These are phyloP conservation scores for Rugalucina vietnamica DNA, from an alignment of 2,888 invertebrate species.

Conservation along the genomic window DNA sequence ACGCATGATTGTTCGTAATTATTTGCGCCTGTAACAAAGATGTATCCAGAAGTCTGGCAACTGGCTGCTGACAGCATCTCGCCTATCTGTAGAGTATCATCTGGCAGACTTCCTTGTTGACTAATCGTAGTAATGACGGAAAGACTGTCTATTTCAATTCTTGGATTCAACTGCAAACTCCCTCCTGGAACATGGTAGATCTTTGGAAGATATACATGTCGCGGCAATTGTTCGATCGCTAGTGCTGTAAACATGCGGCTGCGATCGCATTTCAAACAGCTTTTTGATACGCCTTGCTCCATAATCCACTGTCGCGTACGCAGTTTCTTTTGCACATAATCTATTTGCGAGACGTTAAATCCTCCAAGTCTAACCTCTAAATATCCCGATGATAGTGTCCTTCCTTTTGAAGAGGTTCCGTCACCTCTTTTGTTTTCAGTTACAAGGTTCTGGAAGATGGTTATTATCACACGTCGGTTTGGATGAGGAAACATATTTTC, in stretches of 20 bases:
- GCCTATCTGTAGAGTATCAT: neutral
- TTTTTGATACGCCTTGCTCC: neutral
- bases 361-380: neutral
- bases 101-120: neutral
- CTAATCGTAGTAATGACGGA: neutral
- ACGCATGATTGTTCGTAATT: neutral
- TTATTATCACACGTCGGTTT: neutral
- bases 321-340: neutral
- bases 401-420: neutral
- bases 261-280: neutral
- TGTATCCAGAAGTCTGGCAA: neutral
- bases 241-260: neutral
- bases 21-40: neutral
- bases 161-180: neutral
- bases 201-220: neutral
- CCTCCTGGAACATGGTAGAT: neutral
- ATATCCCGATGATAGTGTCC: neutral
- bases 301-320: neutral
- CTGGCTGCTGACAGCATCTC: neutral
- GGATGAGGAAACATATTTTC: neutral
- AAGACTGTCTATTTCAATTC: neutral
- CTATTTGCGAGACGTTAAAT: neutral
- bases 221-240: neutral
- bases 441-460: neutral
- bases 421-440: neutral